phyloP scores from a whole-genome alignment of 1,140 invertebrate genomes.

The Hestina assimilis region DNA sequence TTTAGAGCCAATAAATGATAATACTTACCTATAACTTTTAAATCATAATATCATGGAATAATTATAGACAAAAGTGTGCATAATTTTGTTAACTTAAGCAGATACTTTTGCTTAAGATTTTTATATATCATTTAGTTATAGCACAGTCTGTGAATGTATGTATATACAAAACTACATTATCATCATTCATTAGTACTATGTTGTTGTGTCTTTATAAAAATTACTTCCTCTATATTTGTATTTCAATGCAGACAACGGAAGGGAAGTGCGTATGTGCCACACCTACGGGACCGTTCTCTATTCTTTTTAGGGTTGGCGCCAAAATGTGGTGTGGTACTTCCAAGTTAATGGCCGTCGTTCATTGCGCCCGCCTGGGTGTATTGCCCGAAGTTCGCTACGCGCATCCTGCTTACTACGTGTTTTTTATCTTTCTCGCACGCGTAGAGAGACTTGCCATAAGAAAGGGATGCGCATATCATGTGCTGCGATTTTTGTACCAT shows the following conservation, averaged over 20 bases:
- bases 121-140: background rate
- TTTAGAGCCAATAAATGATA: too few relatives aligned
- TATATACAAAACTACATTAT: too few relatives aligned
- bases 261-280: background rate
- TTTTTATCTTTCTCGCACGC: slow-evolving; percentile 56
- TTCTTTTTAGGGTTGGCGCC: slow-evolving; percentile 64
- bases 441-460: slow-evolving; percentile 30
- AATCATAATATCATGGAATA: too few relatives aligned
- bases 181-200: background rate
- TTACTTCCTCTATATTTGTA: background rate
- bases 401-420: slow-evolving; percentile 73
- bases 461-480: slow-evolving; percentile 64
- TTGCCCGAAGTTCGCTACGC: slow-evolving; percentile 71
- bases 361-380: slow-evolving; percentile 74
- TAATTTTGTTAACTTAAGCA: too few relatives aligned
- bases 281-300: slow-evolving; percentile 27
- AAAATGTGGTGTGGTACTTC: slow-evolving; percentile 69
- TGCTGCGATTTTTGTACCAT: slow-evolving; percentile 73
- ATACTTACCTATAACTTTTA: too few relatives aligned
- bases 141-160: too few relatives aligned
- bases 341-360: slow-evolving; percentile 68
- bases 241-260: background rate
- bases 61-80: too few relatives aligned
- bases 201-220: background rate
- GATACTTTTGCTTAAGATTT: background rate